A percentile compares a stretch with the other conserved stretches of the same genome.
Evolutionary conservation across 1,140 invertebrate genomes (phyloP).

Genomic region (Meloidogyne hapla): DNA sequence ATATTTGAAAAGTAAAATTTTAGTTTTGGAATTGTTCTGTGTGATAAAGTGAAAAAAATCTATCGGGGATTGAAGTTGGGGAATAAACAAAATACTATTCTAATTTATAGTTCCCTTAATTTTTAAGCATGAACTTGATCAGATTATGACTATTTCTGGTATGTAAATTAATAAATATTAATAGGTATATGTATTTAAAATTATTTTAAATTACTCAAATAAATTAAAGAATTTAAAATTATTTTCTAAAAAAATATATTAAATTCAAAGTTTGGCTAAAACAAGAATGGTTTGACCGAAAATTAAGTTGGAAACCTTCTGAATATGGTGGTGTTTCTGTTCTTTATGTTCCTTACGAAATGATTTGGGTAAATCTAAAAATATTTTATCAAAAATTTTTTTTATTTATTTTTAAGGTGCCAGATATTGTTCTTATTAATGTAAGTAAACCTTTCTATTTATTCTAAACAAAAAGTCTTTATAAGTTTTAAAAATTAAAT

Average conservation of each 20-base stretch:
- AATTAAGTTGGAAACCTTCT: conserved; percentile 82
- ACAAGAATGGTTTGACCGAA: conserved; percentile 90
- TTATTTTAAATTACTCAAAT: no score
- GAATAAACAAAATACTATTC: no score
- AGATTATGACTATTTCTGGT: conserved; percentile 75
- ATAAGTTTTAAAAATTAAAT: no score
- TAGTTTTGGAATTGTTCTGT: no score
- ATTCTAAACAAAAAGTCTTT: no score
- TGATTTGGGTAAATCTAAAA: conserved; percentile 70
- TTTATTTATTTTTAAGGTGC: conserved; percentile 24
- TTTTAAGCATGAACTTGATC: conserved; percentile 76
- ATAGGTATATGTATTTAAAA: neutral
- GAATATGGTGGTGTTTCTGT: conserved; percentile 52
- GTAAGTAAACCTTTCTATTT: conserved; percentile 18
- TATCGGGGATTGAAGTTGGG: no score
- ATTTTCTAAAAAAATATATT: neutral
- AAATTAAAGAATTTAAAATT: no score
- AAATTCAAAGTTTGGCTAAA: conserved; percentile 86
- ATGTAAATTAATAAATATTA: neutral
- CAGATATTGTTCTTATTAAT: conserved; percentile 40
- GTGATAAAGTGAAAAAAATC: no score
- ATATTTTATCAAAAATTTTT: conserved; percentile 34
- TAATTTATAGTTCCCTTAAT: no score
- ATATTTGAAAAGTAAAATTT: no score
- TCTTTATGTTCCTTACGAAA: conserved; percentile 52